Evolutionary conservation across 2,797 vertebrate species (phyloP).

Genomic region (Myotis vivesi): DNA sequence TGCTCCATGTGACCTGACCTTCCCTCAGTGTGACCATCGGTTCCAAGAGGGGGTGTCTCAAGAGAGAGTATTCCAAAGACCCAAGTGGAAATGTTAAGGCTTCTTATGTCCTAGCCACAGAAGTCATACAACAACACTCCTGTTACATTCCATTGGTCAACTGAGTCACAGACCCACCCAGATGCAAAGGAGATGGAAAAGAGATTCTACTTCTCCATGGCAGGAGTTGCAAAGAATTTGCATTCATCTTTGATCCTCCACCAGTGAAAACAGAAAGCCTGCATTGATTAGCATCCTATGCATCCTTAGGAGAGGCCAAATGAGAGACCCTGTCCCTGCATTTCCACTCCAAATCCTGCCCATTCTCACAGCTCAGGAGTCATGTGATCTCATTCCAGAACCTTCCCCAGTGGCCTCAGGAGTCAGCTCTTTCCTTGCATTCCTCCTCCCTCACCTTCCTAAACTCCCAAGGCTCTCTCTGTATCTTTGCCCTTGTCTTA

Average conservation of each 20-base stretch:
- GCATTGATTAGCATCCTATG: background rate
- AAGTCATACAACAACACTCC: background rate
- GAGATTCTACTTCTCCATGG: background rate
- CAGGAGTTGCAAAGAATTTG: background rate
- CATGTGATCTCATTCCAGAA: background rate
- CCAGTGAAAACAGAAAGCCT: background rate
- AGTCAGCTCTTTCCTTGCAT: background rate
- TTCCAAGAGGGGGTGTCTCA: background rate
- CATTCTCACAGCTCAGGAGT: background rate
- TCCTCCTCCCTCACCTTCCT: background rate
- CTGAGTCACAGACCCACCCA: background rate
- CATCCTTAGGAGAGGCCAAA: background rate
- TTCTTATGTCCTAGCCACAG: background rate
- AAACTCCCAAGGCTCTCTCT: background rate
- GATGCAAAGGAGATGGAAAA: background rate
- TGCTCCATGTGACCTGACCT: background rate
- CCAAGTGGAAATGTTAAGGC: background rate
- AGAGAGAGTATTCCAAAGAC: background rate
- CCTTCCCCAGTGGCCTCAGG: background rate
- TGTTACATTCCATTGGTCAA: background rate
- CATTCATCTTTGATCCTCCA: background rate
- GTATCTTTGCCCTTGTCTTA: background rate
- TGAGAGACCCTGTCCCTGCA: background rate
- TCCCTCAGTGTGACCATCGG: background rate
- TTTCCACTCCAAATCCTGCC: background rate